phyloP scores from a whole-genome alignment of 2,797 vertebrate species.

The Schizothorax lantsangensis region DNA sequence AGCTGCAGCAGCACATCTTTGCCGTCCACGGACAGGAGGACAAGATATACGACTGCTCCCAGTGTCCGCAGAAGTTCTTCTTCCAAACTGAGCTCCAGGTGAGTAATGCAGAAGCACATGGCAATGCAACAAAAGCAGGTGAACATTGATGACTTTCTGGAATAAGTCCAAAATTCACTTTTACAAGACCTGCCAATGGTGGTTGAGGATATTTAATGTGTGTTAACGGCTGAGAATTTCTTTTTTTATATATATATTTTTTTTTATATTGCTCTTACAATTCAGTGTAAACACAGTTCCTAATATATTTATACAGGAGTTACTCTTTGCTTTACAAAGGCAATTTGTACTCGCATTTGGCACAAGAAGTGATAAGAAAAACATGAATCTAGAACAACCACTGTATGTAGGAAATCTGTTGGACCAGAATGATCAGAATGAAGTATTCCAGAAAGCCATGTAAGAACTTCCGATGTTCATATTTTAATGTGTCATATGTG shows the following conservation, averaged over 20 bases:
- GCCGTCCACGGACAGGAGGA: constrained; percentile 97
- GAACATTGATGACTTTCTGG: background rate
- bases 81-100: constrained; percentile 99
- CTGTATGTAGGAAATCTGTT: background rate
- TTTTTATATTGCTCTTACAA: background rate
- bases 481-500: background rate
- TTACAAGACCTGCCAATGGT: background rate
- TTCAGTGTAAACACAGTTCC: background rate
- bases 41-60: constrained; percentile 98
- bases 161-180: background rate
- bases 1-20: constrained; percentile 98
- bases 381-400: background rate
- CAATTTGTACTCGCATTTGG: background rate
- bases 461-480: background rate
- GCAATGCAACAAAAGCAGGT: background rate
- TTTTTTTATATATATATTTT: too few species aligned
- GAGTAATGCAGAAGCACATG: constrained; percentile 55
- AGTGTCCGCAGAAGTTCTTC: constrained; percentile 99
- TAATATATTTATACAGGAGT: background rate
- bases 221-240: background rate
- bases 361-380: background rate
- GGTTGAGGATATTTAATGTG: background rate
- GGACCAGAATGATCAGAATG: background rate
- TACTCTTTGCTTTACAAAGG: background rate
- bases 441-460: background rate